phyloP scores from a whole-genome alignment of 2,113 vertebrate genomes.

The Nerophis ophidion region DNA sequence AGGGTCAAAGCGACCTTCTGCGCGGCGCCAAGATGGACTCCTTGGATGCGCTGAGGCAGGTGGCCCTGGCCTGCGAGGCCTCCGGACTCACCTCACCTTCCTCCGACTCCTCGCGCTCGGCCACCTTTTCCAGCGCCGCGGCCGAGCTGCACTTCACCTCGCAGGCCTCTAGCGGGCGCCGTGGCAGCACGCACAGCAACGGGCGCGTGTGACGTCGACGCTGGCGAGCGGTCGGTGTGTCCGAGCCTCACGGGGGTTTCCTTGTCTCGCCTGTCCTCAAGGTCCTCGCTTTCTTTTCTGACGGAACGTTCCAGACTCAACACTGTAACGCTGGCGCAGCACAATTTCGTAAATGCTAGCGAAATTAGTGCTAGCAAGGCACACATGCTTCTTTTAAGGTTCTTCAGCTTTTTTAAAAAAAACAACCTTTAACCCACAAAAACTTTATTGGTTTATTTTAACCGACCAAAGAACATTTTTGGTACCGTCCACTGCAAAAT shows the following conservation, averaged over 20 bases:
- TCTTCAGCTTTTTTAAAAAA: background rate
- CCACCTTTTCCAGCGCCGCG: conserved; percentile 39
- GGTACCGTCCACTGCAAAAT: background rate
- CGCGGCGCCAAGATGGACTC: conserved; percentile 89
- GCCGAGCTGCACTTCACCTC: conserved; percentile 65
- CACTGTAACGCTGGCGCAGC: background rate
- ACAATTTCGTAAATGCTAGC: conserved; percentile 1
- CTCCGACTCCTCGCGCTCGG: conserved; percentile 31
- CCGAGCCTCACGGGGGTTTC: conserved; percentile 25
- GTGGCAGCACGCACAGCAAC: conserved; percentile 69
- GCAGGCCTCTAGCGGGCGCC: conserved; percentile 42
- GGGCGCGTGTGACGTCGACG: conserved; percentile 65
- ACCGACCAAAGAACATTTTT: background rate
- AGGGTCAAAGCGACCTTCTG: conserved; percentile 94
- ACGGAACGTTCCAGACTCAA: background rate
- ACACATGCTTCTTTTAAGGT: conserved; percentile 9
- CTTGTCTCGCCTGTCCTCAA: conserved; percentile 18
- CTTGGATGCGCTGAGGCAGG: conserved; percentile 89
- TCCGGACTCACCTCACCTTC: conserved; percentile 76
- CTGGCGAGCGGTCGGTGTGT: conserved; percentile 6
- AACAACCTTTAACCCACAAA: background rate
- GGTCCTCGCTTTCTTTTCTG: conserved; percentile 12
- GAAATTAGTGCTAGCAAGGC: conserved; percentile 1
- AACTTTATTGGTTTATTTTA: background rate
- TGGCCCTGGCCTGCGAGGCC: conserved; percentile 87